A percentile compares a stretch with the other conserved stretches of the same genome.
phyloP scores from a whole-genome alignment of 1,140 invertebrate genomes.

The Drosophila yakuba region DNA sequence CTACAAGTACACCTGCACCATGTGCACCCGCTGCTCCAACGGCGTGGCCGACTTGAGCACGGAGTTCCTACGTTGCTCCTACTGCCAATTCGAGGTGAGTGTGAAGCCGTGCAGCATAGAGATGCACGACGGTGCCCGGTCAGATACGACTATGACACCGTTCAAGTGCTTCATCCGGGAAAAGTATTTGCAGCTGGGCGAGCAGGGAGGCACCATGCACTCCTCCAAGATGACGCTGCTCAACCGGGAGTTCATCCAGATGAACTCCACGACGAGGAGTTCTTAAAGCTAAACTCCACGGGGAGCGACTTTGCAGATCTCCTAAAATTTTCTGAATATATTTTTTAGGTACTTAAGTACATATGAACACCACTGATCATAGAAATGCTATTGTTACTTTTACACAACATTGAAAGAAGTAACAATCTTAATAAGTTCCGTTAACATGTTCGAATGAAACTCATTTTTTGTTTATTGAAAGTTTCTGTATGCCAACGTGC shows the following conservation, averaged over 20 bases:
- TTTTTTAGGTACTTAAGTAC: too few species aligned
- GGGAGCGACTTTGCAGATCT: too few species aligned
- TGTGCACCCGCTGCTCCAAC: conserved; percentile 47
- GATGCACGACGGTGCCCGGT: conserved; percentile 18
- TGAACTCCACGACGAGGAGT: neutral
- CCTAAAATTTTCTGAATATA: too few species aligned
- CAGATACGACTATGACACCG: conserved; percentile 30
- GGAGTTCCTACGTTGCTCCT: conserved; percentile 49
- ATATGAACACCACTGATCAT: too few species aligned
- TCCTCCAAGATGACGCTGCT: conserved; percentile 47
- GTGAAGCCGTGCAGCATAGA: neutral
- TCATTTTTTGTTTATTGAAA: too few species aligned
- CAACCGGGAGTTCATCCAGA: conserved; percentile 30
- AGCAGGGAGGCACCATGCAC: conserved; percentile 8
- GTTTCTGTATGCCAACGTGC: too few species aligned
- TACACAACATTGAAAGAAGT: too few species aligned
- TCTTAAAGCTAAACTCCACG: too few species aligned
- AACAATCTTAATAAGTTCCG: too few species aligned
- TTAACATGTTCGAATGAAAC: too few species aligned
- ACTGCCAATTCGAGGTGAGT: conserved; percentile 64
- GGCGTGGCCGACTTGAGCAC: conserved; percentile 35
- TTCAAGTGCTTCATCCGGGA: conserved; percentile 49
- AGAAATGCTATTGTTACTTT: too few species aligned
- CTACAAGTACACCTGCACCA: conserved; percentile 49
- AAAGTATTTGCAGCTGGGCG: conserved; percentile 29